Base-by-base conservation (phyloP, 2,888 invertebrate species). In the Brassicogethes aeneus region DNA sequence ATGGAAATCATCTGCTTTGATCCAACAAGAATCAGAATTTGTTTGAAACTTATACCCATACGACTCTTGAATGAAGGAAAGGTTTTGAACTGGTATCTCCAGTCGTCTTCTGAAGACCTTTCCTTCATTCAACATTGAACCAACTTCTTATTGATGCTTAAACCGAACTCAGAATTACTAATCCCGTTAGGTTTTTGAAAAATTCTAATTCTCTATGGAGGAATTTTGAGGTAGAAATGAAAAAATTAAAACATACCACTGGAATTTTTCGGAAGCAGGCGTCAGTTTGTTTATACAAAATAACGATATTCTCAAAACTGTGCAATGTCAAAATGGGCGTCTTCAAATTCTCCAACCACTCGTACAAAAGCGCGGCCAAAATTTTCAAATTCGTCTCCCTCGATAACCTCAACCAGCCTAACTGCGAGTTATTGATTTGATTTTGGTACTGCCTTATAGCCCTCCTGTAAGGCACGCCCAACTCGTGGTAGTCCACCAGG, bases 281-380 rank as follows among this genome's bases (percentile, higher is more conserved):
- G 41, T 77, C 73, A 0, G 81, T 75, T 47, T 78, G 74, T 33
- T 76, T 74, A 10, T 77, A 74, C 44, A 78, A 65, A 1, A 74
- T 72, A 0, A 85, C 79, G 37, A 88, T 77, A 38, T 73, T 70
- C 40, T 80, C 78, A 33, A 87, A 70, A 58, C 82, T 79, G 38
- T 82, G 80, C 15, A 76, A 68, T 47, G 76, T 75, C 13, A 88
- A 61, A 17, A 85, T 68, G 0, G 85, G 82, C 40, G 72, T 72
- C 69, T 82, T 81, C 34, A 89, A 66, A 14, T 78, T 78, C 58
- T 87, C 86, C 39, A 89, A 61, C 88, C 88, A 89, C 50, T 84
- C 80, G 64, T 79, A 82, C 29, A 88, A 65, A 2, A 89, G 63
- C 1, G 75, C 75, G 0, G 79, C 69, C 30, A 87, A 61, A 13